Evolutionary conservation across 2,888 invertebrate genomes (phyloP).

Genomic region (Phyllotreta cruciferae): DNA sequence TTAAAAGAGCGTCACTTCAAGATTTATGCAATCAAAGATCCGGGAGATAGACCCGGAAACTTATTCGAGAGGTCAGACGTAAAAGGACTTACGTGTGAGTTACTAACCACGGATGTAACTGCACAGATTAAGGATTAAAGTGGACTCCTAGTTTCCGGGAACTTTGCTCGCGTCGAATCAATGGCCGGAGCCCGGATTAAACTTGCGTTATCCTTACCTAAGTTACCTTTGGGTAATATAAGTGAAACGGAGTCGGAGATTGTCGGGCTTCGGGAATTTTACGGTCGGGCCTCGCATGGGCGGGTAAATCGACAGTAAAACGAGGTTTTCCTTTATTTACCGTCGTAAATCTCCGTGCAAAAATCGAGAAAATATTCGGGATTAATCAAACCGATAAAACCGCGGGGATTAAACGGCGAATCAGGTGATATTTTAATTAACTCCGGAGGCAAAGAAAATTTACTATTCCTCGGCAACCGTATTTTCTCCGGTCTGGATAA

Average conservation of each 20-base stretch:
- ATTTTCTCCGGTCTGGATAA: background rate
- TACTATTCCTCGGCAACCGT: too few species aligned
- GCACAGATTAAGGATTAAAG: conserved; percentile 52
- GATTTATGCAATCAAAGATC: conserved; percentile 8
- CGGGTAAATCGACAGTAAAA: conserved; percentile 11
- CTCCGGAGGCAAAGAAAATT: conserved; percentile 19
- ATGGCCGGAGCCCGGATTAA: conserved; percentile 51
- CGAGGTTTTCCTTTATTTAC: background rate
- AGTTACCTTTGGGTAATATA: conserved; percentile 47
- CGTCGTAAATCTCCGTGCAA: too few species aligned
- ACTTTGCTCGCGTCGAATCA: conserved; percentile 51
- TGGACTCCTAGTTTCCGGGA: conserved; percentile 51
- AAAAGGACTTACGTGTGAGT: conserved; percentile 34
- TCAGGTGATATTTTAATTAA: conserved; percentile 9
- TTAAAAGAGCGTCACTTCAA: too few species aligned
- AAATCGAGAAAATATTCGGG: too few species aligned
- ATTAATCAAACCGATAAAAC: too few species aligned
- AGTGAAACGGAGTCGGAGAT: conserved; percentile 46
- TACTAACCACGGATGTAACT: conserved; percentile 37
- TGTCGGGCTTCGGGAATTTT: conserved; percentile 35
- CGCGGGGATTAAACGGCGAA: background rate
- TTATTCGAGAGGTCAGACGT: conserved; percentile 31
- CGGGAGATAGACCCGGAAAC: conserved; percentile 20
- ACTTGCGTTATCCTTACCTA: conserved; percentile 51
- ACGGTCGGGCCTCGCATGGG: conserved; percentile 12